Conservation (phyloP, 30 jellyfish, hydroid and myxozoan genomes). For the Turritopsis dohrnii region DNA sequence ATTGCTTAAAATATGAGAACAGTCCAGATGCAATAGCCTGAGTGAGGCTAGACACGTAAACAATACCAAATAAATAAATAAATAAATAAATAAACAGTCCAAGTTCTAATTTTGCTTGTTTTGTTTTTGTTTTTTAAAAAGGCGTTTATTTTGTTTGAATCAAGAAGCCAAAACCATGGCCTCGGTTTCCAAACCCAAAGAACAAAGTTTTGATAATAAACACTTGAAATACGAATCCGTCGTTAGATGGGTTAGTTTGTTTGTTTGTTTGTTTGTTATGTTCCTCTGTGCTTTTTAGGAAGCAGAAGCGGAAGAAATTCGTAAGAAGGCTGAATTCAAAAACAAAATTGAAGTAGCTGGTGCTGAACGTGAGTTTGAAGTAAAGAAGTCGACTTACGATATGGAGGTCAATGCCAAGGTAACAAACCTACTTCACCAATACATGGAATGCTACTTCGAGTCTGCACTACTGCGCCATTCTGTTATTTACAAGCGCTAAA, state of each 20-base stretch:
- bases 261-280: neutral
- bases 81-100: too few species aligned
- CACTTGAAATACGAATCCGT: too few species aligned
- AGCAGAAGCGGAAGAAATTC: constrained; percentile 84
- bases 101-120: neutral
- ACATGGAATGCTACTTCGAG: neutral
- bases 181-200: too few species aligned
- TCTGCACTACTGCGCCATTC: too few species aligned
- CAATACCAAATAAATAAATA: too few species aligned
- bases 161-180: too few species aligned
- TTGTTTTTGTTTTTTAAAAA: neutral
- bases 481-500: neutral
- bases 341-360: constrained; percentile 80
- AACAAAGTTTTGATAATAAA: too few species aligned
- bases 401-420: constrained; percentile 88
- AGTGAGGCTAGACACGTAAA: too few species aligned
- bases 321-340: constrained; percentile 63
- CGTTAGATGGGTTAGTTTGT: too few species aligned
- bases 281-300: constrained; percentile 34
- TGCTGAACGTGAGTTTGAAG: constrained; percentile 62
- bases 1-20: too few species aligned
- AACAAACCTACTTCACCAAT: neutral
- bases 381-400: constrained; percentile 79
- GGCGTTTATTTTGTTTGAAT: neutral
- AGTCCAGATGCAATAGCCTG: too few species aligned